A percentile compares a stretch with the other conserved stretches of the same genome.
phyloP scores from a whole-genome alignment of 1,140 invertebrate species.

The Drepana arcuata region DNA sequence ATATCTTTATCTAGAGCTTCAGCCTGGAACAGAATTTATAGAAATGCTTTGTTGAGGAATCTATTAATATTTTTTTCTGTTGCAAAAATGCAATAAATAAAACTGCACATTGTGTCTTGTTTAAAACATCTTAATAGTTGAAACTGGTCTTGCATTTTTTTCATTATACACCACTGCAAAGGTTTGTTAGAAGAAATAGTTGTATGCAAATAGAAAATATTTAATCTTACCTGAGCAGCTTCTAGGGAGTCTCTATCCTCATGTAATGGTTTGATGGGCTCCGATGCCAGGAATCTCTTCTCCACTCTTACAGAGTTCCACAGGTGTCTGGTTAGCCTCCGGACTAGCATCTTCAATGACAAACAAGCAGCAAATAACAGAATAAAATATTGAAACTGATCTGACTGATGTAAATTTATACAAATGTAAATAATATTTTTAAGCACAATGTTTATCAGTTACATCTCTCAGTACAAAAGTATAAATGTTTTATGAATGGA shows the following conservation, averaged over 20 bases:
- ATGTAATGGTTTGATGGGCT: slow-evolving; percentile 37
- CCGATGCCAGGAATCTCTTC: slow-evolving; percentile 39
- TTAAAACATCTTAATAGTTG: too few relatives aligned
- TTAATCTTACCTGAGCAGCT: slow-evolving; percentile 32
- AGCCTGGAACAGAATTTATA: slow-evolving; percentile 29
- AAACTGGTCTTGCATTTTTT: too few relatives aligned
- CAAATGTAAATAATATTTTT: too few relatives aligned
- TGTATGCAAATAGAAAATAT: slow-evolving; percentile 4
- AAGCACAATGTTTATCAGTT: too few relatives aligned
- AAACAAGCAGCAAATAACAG: slow-evolving; percentile 6
- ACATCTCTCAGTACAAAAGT: too few relatives aligned
- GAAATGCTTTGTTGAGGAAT: too few relatives aligned
- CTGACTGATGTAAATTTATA: background rate
- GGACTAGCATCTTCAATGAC: slow-evolving; percentile 50
- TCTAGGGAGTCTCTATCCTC: slow-evolving; percentile 37
- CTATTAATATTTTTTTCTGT: too few relatives aligned
- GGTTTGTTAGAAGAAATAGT: too few relatives aligned
- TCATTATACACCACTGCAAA: too few relatives aligned
- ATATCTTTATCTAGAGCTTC: slow-evolving; percentile 56
- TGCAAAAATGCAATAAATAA: too few relatives aligned
- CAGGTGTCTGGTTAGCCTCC: slow-evolving; percentile 34
- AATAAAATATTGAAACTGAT: background rate
- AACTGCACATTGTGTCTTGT: too few relatives aligned
- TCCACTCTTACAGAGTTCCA: slow-evolving; percentile 39
- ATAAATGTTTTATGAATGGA: too few relatives aligned